Percentiles rank a stretch among this genome's conserved stretches.
phyloP scores from a whole-genome alignment of 2,888 invertebrate genomes.

The Drosophila mayaguana region DNA sequence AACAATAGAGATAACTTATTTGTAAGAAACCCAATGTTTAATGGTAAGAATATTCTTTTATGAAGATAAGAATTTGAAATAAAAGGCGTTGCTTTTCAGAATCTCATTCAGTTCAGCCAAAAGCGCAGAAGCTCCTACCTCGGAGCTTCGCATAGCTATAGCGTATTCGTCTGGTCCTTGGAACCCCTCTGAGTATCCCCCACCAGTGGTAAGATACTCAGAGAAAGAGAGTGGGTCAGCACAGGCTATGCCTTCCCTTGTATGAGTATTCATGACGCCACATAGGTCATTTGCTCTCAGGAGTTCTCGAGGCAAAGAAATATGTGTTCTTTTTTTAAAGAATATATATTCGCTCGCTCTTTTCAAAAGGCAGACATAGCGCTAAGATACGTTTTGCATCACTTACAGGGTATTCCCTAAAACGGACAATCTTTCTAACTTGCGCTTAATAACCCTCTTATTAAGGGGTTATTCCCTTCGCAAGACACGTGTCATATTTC shows the following conservation, averaged over 20 bases:
- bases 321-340: too few species aligned
- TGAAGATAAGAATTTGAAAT: neutral
- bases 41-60: neutral
- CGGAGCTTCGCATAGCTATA: neutral
- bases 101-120: neutral
- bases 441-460: conserved; percentile 8
- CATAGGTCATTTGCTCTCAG: too few species aligned
- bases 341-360: too few species aligned
- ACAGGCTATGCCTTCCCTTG: too few species aligned
- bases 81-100: neutral
- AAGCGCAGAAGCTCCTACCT: neutral
- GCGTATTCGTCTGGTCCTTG: neutral
- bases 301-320: too few species aligned
- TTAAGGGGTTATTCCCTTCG: conserved; percentile 40
- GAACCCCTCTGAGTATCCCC: neutral
- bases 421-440: neutral
- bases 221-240: too few species aligned
- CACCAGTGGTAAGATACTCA: conserved; percentile 1
- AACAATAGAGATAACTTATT: neutral
- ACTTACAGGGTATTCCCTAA: conserved; percentile 22
- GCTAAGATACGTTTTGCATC: neutral
- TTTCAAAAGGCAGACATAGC: too few species aligned
- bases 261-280: too few species aligned
- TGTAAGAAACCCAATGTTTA: neutral
- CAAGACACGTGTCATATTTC: conserved; percentile 36